phyloP scores from a whole-genome alignment of 2,113 vertebrate genomes.

The Regulus satrapa region DNA sequence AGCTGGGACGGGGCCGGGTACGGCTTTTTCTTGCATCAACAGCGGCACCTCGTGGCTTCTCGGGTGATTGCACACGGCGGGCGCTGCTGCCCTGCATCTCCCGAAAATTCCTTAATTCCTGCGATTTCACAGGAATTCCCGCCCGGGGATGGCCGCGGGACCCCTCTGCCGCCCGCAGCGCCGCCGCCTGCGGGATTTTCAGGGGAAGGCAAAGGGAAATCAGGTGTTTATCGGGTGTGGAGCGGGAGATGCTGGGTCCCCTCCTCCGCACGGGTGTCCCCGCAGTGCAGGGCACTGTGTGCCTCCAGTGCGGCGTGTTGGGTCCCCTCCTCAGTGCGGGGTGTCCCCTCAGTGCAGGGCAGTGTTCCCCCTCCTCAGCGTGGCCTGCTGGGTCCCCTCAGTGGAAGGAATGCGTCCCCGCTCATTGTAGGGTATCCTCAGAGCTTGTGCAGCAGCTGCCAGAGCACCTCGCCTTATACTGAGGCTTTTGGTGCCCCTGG shows the following conservation, averaged over 20 bases:
- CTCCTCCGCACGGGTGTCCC: neutral
- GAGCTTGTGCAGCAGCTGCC: neutral
- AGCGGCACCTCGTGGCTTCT: neutral
- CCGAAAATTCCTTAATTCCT: accelerated
- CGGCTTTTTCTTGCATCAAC: neutral
- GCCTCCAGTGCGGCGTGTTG: accelerated
- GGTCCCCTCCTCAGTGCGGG: neutral
- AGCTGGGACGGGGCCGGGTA: too few species aligned
- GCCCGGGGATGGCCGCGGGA: accelerated
- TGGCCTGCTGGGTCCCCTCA: neutral
- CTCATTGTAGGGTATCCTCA: neutral
- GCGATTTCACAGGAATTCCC: neutral
- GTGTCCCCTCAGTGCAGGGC: neutral
- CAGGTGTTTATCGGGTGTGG: neutral
- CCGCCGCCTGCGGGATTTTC: accelerated
- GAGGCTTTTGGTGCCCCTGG: neutral
- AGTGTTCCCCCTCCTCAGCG: neutral
- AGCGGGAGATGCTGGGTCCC: neutral
- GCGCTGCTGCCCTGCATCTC: accelerated
- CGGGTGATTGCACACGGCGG: neutral
- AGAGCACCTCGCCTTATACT: accelerated
- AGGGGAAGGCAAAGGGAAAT: neutral
- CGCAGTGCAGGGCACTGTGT: neutral
- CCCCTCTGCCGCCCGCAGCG: neutral
- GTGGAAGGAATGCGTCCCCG: neutral